These are phyloP conservation scores for Palythoa grandis DNA, from an alignment of 92 coral and sea anemone genomes.

Conservation along the genomic window DNA sequence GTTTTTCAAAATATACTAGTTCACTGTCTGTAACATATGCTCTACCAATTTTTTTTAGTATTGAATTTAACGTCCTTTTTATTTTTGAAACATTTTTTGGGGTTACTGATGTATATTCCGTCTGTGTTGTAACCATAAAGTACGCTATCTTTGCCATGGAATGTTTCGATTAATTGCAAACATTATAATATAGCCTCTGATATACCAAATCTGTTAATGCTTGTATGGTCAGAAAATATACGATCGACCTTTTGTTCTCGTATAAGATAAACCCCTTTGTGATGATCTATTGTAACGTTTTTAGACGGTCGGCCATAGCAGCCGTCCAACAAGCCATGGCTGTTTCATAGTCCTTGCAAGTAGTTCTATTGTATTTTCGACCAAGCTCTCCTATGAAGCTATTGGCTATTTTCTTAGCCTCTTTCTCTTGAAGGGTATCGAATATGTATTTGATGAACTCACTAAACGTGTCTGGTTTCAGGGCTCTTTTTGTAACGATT, in stretches of 20 bases:
- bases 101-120: constrained; percentile 39
- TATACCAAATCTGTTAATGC: constrained; percentile 42
- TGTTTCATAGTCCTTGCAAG: no score
- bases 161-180: constrained; percentile 38
- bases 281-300: not conserved
- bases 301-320: no score
- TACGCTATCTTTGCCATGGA: constrained; percentile 34
- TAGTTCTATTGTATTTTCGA: no score
- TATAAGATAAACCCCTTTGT: constrained; percentile 19
- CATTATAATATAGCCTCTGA: constrained; percentile 17
- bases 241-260: constrained; percentile 34
- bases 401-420: no score
- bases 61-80: not conserved
- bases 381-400: no score
- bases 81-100: not conserved
- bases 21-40: not conserved
- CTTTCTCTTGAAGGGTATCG: not conserved
- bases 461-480: not conserved
- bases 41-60: not conserved
- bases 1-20: not conserved
- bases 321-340: no score
- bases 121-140: constrained; percentile 56
- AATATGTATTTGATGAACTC: not conserved
- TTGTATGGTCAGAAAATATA: constrained; percentile 45
- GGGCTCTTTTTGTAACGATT: not conserved